A percentile compares a stretch with the other conserved stretches of the same genome.
Evolutionary conservation across 2,113 vertebrate genomes (phyloP).

Genomic region (Cercocebus atys): DNA sequence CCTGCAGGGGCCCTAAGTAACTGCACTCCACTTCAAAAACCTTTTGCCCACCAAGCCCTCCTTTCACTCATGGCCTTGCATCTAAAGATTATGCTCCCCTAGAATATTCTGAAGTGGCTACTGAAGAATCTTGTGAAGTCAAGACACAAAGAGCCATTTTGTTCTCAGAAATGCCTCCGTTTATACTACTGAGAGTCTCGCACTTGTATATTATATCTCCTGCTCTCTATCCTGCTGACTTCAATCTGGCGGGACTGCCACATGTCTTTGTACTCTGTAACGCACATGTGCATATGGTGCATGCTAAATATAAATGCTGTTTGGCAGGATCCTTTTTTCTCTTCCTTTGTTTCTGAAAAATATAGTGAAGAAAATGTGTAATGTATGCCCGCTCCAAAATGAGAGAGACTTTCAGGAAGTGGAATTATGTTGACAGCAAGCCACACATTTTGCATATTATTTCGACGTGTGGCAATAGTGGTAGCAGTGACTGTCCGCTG

Average conservation of each 20-base stretch:
- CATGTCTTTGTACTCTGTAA: slow-evolving; percentile 67
- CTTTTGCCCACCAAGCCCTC: slow-evolving; percentile 21
- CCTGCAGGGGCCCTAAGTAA: slow-evolving; percentile 47
- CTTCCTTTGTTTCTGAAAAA: slow-evolving; percentile 77
- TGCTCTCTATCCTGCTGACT: slow-evolving; percentile 69
- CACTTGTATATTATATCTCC: slow-evolving; percentile 62
- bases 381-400: slow-evolving; percentile 68
- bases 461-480: neutral
- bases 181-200: slow-evolving; percentile 69
- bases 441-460: slow-evolving; percentile 33
- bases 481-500: neutral
- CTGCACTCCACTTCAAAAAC: slow-evolving; percentile 72
- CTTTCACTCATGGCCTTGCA: slow-evolving; percentile 50
- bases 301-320: slow-evolving; percentile 72
- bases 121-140: slow-evolving; percentile 65
- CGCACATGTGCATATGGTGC: slow-evolving; percentile 66
- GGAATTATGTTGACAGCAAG: slow-evolving; percentile 57
- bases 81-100: slow-evolving; percentile 61
- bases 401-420: slow-evolving; percentile 60
- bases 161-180: slow-evolving; percentile 73
- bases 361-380: slow-evolving; percentile 69
- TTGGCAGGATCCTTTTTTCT: slow-evolving; percentile 56
- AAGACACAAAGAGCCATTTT: slow-evolving; percentile 69
- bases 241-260: slow-evolving; percentile 69
- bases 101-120: slow-evolving; percentile 75